Evolutionary conservation across 2,888 invertebrate genomes (phyloP).

Genomic region (Alcis repandata): DNA sequence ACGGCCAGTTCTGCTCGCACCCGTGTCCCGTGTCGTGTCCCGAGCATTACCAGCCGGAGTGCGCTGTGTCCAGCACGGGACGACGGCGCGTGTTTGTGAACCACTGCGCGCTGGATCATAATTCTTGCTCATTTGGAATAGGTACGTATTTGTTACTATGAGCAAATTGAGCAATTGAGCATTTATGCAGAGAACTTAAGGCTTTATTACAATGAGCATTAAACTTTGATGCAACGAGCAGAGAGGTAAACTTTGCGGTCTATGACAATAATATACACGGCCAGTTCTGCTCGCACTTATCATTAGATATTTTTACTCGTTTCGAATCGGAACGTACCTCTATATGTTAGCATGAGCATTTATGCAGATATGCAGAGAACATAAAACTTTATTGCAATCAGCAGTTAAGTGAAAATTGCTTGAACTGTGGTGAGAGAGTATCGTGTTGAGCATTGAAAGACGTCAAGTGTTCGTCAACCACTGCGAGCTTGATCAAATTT

Average conservation of each 20-base stretch:
- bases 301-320: no score
- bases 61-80: conserved; percentile 63
- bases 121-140: conserved; percentile 65
- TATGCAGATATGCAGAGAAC: no score
- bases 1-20: conserved; percentile 68
- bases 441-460: neutral
- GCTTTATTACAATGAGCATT: neutral
- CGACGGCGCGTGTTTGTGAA: conserved; percentile 66
- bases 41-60: conserved; percentile 72
- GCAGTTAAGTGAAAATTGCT: no score
- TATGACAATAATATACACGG: no score
- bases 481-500: neutral
- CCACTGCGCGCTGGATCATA: conserved; percentile 73
- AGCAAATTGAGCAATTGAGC: no score
- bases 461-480: conserved; percentile 2
- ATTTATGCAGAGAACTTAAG: no score
- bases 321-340: no score
- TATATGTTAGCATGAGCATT: no score
- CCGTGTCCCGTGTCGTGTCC: conserved; percentile 69
- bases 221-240: neutral
- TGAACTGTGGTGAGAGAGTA: no score
- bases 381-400: no score
- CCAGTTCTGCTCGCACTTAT: no score
- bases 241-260: no score
- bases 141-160: conserved; percentile 58